Evolutionary conservation across 2,888 invertebrate species (phyloP).

Genomic region (Andrena flavipes): DNA sequence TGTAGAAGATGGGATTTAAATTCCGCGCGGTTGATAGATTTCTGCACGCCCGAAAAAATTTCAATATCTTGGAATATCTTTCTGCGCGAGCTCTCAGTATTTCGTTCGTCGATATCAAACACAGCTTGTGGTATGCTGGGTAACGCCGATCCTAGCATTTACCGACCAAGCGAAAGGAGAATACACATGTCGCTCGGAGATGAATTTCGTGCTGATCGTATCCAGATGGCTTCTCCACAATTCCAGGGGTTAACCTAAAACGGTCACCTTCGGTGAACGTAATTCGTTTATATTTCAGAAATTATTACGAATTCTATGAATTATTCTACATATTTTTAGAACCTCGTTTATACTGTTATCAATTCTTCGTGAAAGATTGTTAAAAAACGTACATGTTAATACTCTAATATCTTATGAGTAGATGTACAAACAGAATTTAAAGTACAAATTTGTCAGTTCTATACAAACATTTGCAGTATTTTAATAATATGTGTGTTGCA

Average conservation of each 20-base stretch:
- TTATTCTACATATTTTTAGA: neutral
- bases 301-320: neutral
- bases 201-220: constrained; percentile 52
- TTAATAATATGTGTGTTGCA: neutral
- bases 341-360: too few relatives aligned
- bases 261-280: constrained; percentile 35
- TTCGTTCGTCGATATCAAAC: constrained; percentile 50
- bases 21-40: constrained; percentile 55
- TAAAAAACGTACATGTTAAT: too few relatives aligned
- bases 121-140: constrained; percentile 49
- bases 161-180: constrained; percentile 59
- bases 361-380: too few relatives aligned
- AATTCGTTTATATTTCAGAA: constrained; percentile 13
- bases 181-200: constrained; percentile 44
- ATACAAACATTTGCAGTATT: neutral
- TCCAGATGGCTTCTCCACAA: constrained; percentile 50
- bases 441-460: neutral
- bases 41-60: constrained; percentile 69
- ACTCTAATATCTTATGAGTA: too few relatives aligned
- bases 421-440: neutral
- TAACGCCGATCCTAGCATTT: constrained; percentile 53
- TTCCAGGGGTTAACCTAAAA: constrained; percentile 20
- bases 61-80: constrained; percentile 66
- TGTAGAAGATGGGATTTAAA: constrained; percentile 46
- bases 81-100: constrained; percentile 44